These are phyloP conservation scores for Myocastor coypus DNA, from an alignment of 2,113 vertebrate genomes.

Conservation along the genomic window DNA sequence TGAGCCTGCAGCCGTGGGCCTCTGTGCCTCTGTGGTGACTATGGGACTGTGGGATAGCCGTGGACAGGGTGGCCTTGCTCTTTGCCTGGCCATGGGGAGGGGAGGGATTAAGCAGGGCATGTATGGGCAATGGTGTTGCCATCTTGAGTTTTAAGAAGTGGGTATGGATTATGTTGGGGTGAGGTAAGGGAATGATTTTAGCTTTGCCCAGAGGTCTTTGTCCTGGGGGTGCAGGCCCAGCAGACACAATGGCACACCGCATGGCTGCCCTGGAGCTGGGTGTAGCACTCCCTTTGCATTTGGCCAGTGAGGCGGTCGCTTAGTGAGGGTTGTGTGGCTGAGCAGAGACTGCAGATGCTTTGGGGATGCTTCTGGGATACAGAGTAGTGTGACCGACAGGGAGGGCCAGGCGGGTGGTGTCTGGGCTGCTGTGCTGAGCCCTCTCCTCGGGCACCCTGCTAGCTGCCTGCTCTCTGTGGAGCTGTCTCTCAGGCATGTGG, in stretches of 20 bases:
- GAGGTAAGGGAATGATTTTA: accelerated
- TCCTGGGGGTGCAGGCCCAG: not conserved
- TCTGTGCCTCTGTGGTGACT: not conserved
- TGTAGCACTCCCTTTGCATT: not conserved
- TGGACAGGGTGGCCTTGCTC: not conserved
- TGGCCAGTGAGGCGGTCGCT: not conserved
- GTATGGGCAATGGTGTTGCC: accelerated
- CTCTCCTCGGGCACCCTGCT: not conserved
- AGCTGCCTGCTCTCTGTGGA: not conserved
- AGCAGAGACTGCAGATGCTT: not conserved
- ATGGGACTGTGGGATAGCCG: accelerated
- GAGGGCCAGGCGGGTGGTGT: not conserved
- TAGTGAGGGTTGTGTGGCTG: not conserved
- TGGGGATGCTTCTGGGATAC: not conserved
- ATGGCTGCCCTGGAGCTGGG: not conserved
- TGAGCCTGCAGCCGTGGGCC: not conserved
- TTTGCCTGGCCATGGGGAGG: not conserved
- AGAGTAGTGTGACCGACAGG: not conserved
- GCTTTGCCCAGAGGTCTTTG: not conserved
- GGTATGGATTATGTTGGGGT: accelerated
- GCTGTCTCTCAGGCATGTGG: not conserved
- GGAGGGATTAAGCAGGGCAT: not conserved
- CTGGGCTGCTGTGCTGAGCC: not conserved
- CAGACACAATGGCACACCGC: accelerated
- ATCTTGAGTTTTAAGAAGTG: not conserved